These are phyloP conservation scores for Lepidostoma basale DNA, from an alignment of 1,140 invertebrate species.

Conservation along the genomic window DNA sequence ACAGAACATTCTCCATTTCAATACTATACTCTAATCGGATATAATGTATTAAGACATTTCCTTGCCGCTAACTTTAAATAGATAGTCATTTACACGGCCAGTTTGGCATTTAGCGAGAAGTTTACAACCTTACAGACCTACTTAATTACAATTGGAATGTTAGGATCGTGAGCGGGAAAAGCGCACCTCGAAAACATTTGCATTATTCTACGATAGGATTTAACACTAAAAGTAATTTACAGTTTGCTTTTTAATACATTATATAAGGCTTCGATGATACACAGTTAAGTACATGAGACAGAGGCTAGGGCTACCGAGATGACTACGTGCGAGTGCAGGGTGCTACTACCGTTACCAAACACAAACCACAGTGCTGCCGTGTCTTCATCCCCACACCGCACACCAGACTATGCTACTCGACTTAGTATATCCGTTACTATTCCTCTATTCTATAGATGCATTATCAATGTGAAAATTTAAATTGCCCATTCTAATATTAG, in stretches of 20 bases:
- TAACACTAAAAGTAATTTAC: slow-evolving; percentile 15
- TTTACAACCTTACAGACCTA: slow-evolving; percentile 29
- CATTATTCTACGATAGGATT: slow-evolving; percentile 20
- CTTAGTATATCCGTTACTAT: no score
- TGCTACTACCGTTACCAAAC: slow-evolving; percentile 34
- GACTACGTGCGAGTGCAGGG: slow-evolving; percentile 39
- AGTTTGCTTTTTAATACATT: slow-evolving; percentile 4
- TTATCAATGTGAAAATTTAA: no score
- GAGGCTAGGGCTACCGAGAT: slow-evolving; percentile 37
- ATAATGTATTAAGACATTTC: slow-evolving; percentile 20
- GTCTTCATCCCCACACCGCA: not conserved
- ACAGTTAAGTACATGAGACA: slow-evolving; percentile 37
- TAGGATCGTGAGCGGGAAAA: slow-evolving; percentile 40
- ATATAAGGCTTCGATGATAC: slow-evolving; percentile 44
- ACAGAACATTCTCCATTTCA: slow-evolving; percentile 11
- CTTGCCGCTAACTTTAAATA: slow-evolving; percentile 12
- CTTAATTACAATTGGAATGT: slow-evolving; percentile 42
- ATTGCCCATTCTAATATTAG: no score
- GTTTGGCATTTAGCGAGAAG: not conserved
- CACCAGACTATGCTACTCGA: not conserved
- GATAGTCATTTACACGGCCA: not conserved
- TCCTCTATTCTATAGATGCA: no score
- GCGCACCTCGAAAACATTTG: slow-evolving; percentile 26
- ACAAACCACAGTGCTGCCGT: slow-evolving; percentile 40
- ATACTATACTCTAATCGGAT: slow-evolving; percentile 8